Evolutionary conservation across 2,888 invertebrate genomes (phyloP).

Genomic region (Himalopsyche tibetana): DNA sequence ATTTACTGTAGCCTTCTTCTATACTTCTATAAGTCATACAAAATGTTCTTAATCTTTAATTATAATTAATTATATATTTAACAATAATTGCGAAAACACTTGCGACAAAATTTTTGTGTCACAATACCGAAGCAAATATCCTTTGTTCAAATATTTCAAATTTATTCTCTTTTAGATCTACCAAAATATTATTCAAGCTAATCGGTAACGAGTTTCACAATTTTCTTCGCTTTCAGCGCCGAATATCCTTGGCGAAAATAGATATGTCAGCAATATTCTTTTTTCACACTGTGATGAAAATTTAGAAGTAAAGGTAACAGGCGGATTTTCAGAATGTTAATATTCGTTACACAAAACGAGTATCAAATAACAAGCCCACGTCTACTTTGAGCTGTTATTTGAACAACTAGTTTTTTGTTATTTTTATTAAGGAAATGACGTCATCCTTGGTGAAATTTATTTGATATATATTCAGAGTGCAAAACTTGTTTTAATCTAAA

Average conservation of each 20-base stretch:
- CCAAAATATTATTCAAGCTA: not conserved
- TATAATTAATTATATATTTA: no score
- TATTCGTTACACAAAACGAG: not conserved
- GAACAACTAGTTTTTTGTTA: not conserved
- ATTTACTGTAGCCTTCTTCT: no score
- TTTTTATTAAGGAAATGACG: not conserved
- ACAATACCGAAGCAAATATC: not conserved
- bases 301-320: not conserved
- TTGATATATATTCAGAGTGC: no score
- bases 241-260: conserved; percentile 3
- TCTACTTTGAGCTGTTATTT: not conserved
- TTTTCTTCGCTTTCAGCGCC: conserved; percentile 11
- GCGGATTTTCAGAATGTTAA: not conserved
- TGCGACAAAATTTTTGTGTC: not conserved
- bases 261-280: not conserved
- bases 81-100: no score
- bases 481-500: no score
- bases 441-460: not conserved
- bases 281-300: conserved; percentile 17
- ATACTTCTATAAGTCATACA: no score
- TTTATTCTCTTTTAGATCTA: not conserved
- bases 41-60: no score
- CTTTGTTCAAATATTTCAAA: conserved; percentile 22
- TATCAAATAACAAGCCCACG: not conserved
- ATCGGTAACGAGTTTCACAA: not conserved